Evolutionary conservation across 2,888 invertebrate species (phyloP).

Genomic region (Nemotelus nigrinus): DNA sequence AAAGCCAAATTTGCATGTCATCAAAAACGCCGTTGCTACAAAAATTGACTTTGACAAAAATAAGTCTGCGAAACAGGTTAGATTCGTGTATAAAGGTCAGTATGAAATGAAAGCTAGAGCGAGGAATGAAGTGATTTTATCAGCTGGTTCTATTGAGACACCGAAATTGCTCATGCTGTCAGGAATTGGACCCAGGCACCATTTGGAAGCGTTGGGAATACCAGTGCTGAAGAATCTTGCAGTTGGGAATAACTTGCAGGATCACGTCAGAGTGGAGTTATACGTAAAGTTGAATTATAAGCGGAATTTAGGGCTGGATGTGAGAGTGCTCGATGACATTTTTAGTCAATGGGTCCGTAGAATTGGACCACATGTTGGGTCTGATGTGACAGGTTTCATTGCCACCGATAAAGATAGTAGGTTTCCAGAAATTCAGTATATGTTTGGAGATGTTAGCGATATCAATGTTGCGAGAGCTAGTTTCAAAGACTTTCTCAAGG

Average conservation of each 20-base stretch:
- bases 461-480: too few species aligned
- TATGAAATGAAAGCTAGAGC: conserved; percentile 50
- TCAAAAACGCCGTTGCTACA: conserved; percentile 53
- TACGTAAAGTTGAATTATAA: conserved; percentile 50
- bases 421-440: conserved; percentile 66
- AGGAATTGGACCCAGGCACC: conserved; percentile 55
- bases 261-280: conserved; percentile 73
- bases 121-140: conserved; percentile 55
- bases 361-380: conserved; percentile 55
- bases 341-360: conserved; percentile 62
- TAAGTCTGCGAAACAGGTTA: conserved; percentile 20
- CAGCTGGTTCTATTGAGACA: conserved; percentile 57
- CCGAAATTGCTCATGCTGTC: conserved; percentile 56
- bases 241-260: conserved; percentile 82
- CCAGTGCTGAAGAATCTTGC: conserved; percentile 53
- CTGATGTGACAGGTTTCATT: conserved; percentile 65
- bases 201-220: conserved; percentile 53
- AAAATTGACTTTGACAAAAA: conserved; percentile 45
- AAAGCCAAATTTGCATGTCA: conserved; percentile 56
- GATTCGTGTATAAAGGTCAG: conserved; percentile 39
- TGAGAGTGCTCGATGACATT: conserved; percentile 49
- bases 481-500: background rate
- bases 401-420: conserved; percentile 59
- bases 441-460: background rate
- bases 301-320: conserved; percentile 21